These are phyloP conservation scores for Hybos culiciformis DNA, from an alignment of 2,888 invertebrate species.

Conservation along the genomic window DNA sequence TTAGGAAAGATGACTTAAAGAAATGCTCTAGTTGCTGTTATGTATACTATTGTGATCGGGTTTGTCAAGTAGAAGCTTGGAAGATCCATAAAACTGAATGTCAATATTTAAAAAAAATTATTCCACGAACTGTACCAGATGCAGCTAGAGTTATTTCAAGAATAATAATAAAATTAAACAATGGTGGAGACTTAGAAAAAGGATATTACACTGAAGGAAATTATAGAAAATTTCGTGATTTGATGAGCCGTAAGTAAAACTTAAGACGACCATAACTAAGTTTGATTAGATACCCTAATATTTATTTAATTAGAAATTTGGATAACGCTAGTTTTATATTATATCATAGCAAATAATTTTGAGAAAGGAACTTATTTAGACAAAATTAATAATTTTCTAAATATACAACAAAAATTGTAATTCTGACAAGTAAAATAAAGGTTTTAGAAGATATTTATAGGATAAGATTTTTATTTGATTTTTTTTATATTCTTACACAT, in stretches of 20 bases:
- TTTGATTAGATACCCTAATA: not conserved
- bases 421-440: not conserved
- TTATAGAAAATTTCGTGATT: slow-evolving; percentile 66
- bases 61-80: slow-evolving; percentile 76
- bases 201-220: slow-evolving; percentile 55
- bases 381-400: no score
- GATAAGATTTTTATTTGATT: no score
- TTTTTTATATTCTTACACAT: no score
- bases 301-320: no score
- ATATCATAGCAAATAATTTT: no score
- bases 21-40: slow-evolving; percentile 77
- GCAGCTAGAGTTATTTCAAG: slow-evolving; percentile 67
- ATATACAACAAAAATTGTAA: not conserved
- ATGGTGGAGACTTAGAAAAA: slow-evolving; percentile 52
- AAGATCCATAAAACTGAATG: slow-evolving; percentile 73
- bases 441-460: no score
- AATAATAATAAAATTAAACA: slow-evolving; percentile 46
- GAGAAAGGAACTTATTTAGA: no score
- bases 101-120: slow-evolving; percentile 52
- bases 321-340: no score
- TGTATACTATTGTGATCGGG: slow-evolving; percentile 66
- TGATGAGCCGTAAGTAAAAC: slow-evolving; percentile 72
- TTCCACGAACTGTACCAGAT: slow-evolving; percentile 64
- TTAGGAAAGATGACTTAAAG: slow-evolving; percentile 50
- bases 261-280: not conserved